Percentiles rank a stretch among this genome's conserved stretches.
Evolutionary conservation across 2,888 invertebrate genomes (phyloP).

Genomic region (Plagodis pulveraria): DNA sequence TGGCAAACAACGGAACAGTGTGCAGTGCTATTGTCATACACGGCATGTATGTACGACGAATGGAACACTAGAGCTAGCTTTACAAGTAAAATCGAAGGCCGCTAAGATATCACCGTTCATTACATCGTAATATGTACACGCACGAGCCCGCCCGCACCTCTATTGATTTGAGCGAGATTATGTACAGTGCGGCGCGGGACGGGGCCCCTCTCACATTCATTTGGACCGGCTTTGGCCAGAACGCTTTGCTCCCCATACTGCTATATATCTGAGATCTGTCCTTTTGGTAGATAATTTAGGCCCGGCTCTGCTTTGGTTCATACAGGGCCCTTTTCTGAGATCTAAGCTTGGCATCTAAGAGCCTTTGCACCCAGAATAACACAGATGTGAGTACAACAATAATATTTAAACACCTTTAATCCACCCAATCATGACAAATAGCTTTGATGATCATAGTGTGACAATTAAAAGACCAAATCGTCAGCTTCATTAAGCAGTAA

Average conservation of each 20-base stretch:
- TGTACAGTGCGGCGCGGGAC: conserved; percentile 56
- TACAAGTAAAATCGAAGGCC: conserved; percentile 84
- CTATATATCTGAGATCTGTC: conserved; percentile 1
- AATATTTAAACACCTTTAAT: too few species aligned
- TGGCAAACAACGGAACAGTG: conserved; percentile 72
- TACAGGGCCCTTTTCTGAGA: not conserved
- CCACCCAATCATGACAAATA: too few species aligned
- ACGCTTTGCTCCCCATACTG: not conserved
- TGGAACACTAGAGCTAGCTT: conserved; percentile 78
- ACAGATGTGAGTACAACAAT: conserved; percentile 6
- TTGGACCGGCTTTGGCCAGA: not conserved
- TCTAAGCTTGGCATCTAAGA: conserved; percentile 6
- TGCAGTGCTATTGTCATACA: conserved; percentile 56
- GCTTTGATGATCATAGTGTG: too few species aligned
- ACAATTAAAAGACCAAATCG: too few species aligned
- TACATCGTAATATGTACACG: conserved; percentile 76
- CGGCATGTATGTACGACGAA: conserved; percentile 57
- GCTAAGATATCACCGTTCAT: conserved; percentile 84
- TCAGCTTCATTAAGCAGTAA: too few species aligned
- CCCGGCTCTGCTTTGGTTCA: conserved; percentile 1
- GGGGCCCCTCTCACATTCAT: not conserved
- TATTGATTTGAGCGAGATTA: conserved; percentile 58
- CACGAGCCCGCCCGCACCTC: conserved; percentile 49
- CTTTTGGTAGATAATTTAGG: not conserved
- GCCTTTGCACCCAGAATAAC: not conserved